phyloP scores from a whole-genome alignment of 2,797 vertebrate species.

The Gadopsis bispinosus region DNA sequence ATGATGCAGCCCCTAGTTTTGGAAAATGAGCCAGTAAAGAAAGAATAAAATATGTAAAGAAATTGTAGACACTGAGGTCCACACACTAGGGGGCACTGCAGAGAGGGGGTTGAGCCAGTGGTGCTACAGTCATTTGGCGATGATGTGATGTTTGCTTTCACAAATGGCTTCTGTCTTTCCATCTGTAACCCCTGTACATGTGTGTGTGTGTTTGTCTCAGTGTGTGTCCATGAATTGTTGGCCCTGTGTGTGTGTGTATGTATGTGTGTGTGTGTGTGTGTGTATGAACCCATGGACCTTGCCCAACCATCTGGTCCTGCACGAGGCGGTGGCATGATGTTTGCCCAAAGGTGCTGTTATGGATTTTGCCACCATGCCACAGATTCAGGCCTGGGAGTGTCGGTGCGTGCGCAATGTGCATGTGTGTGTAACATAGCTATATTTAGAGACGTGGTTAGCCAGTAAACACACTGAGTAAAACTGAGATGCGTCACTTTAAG shows the following conservation, averaged over 20 bases:
- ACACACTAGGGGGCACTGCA: background rate
- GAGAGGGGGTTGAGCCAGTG: background rate
- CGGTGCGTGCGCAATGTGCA: background rate
- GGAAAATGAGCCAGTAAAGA: background rate
- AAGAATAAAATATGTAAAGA: background rate
- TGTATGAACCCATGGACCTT: background rate
- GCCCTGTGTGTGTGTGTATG: background rate
- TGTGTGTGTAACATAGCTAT: slow-evolving; percentile 57
- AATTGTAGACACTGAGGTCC: background rate
- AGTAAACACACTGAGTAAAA: slow-evolving; percentile 72
- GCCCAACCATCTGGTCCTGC: background rate
- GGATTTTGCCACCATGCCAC: slow-evolving; percentile 50
- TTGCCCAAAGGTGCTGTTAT: slow-evolving; percentile 56
- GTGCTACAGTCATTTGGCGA: slow-evolving; percentile 6
- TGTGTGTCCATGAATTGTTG: background rate
- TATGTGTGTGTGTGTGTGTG: background rate
- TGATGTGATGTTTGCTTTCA: slow-evolving; percentile 36
- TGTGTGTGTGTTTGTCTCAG: background rate
- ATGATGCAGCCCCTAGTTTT: background rate
- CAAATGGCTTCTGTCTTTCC: slow-evolving; percentile 23
- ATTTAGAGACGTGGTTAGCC: slow-evolving; percentile 67
- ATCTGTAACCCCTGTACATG: background rate
- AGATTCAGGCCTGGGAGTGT: slow-evolving; percentile 37
- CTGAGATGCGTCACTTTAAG: slow-evolving; percentile 62
- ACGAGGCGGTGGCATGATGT: slow-evolving; percentile 28